Evolutionary conservation across 2,797 vertebrate species (phyloP), one percentile per base, ranked within the genome.

Genomic region (Urosaurus nigricauda): DNA sequence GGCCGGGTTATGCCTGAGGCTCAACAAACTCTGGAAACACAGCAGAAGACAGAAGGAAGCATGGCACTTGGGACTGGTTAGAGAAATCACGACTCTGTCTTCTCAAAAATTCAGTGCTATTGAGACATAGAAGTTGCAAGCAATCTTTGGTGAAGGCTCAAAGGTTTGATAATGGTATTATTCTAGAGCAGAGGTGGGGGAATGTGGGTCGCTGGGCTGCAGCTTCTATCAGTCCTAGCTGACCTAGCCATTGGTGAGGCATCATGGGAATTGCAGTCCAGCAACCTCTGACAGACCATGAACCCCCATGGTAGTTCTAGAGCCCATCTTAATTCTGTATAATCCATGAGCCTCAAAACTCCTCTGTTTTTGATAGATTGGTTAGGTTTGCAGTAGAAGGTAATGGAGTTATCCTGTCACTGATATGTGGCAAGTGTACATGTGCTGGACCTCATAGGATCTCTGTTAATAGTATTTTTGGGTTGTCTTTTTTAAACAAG

Each of bases 401-500:
- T 80, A 16, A 56, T 47, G 47, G 9, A 4, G 12, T 47, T 11
- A 17, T n/a, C 37, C 40, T 75, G 26, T 63, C 43, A 65, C 56
- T 77, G 58, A 11, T 56, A 58, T 37, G 53, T 56, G 32, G 4
- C 32, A 82, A 35, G 37, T 37, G n/a, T 37, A 19, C 9, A 19
- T 17, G n/a, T 21, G 4, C 19, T 63, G 21, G 17, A 21, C 43
- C 11, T 75, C 56, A 40, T 56, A 53, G 35, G 35, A 90, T 68
- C 2, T 78, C 2, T 78, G 4, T 83, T 51, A 81, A 32, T 51
- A 17, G 32, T 43, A 87, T 56, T 85, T 0, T 7, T 4, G 17
- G 19, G 6, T 19, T 40, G 86, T 70, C 4, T 65, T 37, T 13
- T 3, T 2, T 9, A 8, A 0, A 74, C 74, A 89, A 96, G 95